Evolutionary conservation across 2,888 invertebrate species (phyloP).

Genomic region (Cryptophagus acutangulus): DNA sequence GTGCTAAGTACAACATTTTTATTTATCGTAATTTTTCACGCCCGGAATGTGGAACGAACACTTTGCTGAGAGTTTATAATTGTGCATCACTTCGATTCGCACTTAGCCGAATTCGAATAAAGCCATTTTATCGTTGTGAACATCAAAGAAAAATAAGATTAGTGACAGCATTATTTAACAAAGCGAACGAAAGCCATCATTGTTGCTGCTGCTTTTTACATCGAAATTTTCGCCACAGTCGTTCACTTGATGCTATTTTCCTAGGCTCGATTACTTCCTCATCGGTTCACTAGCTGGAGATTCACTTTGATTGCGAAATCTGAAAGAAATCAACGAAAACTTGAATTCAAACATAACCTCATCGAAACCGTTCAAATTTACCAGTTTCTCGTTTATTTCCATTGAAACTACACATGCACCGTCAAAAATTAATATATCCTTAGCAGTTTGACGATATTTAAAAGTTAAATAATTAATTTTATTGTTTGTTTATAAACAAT

Average conservation of each 20-base stretch:
- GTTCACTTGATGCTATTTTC: neutral
- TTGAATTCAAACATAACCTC: constrained; percentile 42
- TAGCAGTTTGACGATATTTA: constrained; percentile 8
- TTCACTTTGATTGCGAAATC: constrained; percentile 11
- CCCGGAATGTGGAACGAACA: constrained; percentile 2
- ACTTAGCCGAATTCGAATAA: constrained; percentile 48
- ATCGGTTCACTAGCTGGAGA: neutral
- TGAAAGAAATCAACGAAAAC: constrained; percentile 38
- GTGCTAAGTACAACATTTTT: constrained; percentile 4
- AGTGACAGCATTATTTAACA: constrained; percentile 39
- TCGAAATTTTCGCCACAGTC: neutral
- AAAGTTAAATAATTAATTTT: constrained; percentile 5
- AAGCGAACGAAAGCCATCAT: constrained; percentile 25
- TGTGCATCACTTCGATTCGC: constrained; percentile 10
- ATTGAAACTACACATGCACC: neutral
- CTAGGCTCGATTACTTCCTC: constrained; percentile 1
- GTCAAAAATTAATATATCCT: neutral
- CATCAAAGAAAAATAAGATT: constrained; percentile 30
- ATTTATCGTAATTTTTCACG: neutral
- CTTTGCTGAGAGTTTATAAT: neutral
- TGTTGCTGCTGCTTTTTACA: neutral
- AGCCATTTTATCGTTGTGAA: constrained; percentile 46
- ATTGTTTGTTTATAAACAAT: constrained; percentile 43
- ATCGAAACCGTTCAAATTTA: constrained; percentile 30
- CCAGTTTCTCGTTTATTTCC: constrained; percentile 12